A percentile compares a stretch with the other conserved stretches of the same genome.
These are phyloP conservation scores for Cydia pomonella DNA, from an alignment of 1,140 invertebrate genomes.

Conservation along the genomic window DNA sequence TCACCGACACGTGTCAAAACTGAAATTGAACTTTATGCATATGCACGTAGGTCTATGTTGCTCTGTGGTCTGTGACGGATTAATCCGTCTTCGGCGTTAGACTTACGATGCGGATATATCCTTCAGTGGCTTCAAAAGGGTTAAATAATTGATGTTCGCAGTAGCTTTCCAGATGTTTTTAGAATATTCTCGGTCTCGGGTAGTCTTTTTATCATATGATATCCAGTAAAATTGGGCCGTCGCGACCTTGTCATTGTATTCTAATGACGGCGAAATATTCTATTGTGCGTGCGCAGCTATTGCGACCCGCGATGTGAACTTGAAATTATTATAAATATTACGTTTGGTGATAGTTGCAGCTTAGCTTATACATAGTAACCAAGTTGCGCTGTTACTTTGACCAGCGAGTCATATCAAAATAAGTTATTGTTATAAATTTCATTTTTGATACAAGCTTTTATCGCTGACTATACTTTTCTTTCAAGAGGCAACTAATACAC, in stretches of 20 bases:
- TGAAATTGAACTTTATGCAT: no score
- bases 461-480: no score
- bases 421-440: no score
- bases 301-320: neutral
- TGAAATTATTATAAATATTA: conserved; percentile 10
- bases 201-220: neutral
- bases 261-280: conserved; percentile 14
- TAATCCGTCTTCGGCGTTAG: no score
- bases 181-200: neutral
- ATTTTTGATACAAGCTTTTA: no score
- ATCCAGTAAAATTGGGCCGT: neutral
- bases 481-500: no score
- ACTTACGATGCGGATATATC: no score
- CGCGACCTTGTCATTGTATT: conserved; percentile 3
- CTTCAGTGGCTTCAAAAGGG: no score
- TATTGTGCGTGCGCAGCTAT: conserved; percentile 8
- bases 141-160: no score
- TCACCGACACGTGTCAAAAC: no score
- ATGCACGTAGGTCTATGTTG: no score
- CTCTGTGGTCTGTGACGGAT: no score
- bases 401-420: neutral
- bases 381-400: neutral
- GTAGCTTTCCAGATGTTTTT: neutral
- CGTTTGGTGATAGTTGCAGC: neutral
- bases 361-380: neutral